Base-by-base conservation (phyloP, 2,888 invertebrate species). In the Clistopyga incitator region DNA sequence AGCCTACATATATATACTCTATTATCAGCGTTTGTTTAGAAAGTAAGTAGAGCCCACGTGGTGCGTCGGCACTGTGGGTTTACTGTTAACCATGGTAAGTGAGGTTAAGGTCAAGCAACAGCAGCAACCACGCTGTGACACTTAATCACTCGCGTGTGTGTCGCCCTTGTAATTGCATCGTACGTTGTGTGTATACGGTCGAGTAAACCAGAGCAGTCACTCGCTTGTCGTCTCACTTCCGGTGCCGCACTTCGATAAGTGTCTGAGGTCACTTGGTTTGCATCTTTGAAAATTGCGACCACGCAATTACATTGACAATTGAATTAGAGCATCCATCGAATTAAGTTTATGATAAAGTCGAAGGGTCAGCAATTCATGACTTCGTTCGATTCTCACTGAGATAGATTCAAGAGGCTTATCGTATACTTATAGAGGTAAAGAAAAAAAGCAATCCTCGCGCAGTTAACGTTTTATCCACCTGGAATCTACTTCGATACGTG, bases 101-200 rank as follows among this genome's bases (percentile, higher is more conserved):
- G 65, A 72, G 78, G 78, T 79, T 79, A 79, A 79, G 78, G 78
- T 72, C 71, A 72, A 79, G 72, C 65, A 79, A 65, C 71, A 34
- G 38, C 64, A 42, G 50, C n/a, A 42, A 25, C 64, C 42, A 72
- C 42, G 70, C n/a, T 52, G 70, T 79, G 72, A 79, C 72, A 72
- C 71, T 72, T 72, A 72, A 79, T 72, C 78, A 79, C 72, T 72
- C 71, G 64, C 52, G 78, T 70, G 72, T 65, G 78, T 29, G 64
- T 64, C 47, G 54, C 45, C 61, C 71, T 15, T 25, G 72, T 79
- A 79, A 79, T 79, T 72, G 78, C 78, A 56, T 45, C 50, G 25
- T 64, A 70, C n/a, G 50, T 42, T 61, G 45, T 70, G 56, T 59
- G 59, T 68, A 50, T 20, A 42, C 61, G 77, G 59, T 61, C 34